Evolutionary conservation across 2,888 invertebrate genomes (phyloP).

Genomic region (Lepidochrysops patricia): DNA sequence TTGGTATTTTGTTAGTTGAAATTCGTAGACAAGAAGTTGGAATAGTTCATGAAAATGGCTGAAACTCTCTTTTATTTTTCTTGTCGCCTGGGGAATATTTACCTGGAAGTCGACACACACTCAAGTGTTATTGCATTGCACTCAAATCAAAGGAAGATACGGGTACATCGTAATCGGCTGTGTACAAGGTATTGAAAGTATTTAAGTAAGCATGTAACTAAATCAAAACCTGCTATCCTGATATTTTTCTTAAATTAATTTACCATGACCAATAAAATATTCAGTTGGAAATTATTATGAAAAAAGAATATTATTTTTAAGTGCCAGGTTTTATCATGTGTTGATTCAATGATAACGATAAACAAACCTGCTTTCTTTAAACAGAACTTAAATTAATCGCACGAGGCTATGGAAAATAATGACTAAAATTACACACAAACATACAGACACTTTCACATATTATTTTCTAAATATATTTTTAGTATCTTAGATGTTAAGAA

Average conservation of each 20-base stretch:
- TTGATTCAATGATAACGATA: neutral
- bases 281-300: neutral
- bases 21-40: too few relatives aligned
- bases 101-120: neutral
- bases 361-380: neutral
- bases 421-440: too few relatives aligned
- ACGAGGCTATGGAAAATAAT: neutral
- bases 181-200: neutral
- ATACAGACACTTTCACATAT: too few relatives aligned
- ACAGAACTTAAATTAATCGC: neutral
- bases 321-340: neutral
- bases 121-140: neutral
- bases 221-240: too few relatives aligned
- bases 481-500: too few relatives aligned
- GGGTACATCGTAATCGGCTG: neutral
- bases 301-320: too few relatives aligned
- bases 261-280: neutral
- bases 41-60: neutral
- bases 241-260: too few relatives aligned
- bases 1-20: too few relatives aligned
- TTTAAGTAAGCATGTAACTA: too few relatives aligned
- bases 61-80: neutral
- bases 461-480: too few relatives aligned
- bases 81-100: neutral
- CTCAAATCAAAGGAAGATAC: conserved; percentile 4